Percentiles rank a stretch among this genome's conserved stretches.
phyloP scores from a whole-genome alignment of 2,113 vertebrate species.

The Scomber scombrus region DNA sequence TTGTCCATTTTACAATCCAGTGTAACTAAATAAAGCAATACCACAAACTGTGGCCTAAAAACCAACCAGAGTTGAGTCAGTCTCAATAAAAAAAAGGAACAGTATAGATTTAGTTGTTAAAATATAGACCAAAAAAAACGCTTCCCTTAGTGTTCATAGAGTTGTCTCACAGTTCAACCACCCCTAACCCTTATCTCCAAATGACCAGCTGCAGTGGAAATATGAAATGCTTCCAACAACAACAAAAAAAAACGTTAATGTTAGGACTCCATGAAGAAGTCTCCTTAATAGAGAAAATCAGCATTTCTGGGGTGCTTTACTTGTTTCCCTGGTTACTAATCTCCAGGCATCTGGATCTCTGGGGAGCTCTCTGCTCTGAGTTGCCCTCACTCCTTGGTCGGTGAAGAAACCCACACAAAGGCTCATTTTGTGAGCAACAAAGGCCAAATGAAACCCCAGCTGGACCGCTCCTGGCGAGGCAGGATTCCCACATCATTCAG shows the following conservation, averaged over 20 bases:
- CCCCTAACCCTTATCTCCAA: neutral
- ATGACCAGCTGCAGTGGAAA: slow-evolving; percentile 34
- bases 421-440: slow-evolving; percentile 86
- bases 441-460: slow-evolving; percentile 85
- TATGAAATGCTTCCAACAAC: slow-evolving; percentile 46
- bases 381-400: slow-evolving; percentile 81
- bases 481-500: slow-evolving; percentile 82
- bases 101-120: neutral
- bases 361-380: slow-evolving; percentile 80
- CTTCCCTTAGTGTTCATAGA: neutral
- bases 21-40: too few species aligned
- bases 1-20: neutral
- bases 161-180: neutral
- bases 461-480: slow-evolving; percentile 73
- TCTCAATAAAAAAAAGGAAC: neutral
- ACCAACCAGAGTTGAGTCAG: neutral
- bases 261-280: slow-evolving; percentile 44
- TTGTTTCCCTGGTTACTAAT: slow-evolving; percentile 88
- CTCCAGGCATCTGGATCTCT: slow-evolving; percentile 85
- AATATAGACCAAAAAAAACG: too few species aligned
- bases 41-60: neutral
- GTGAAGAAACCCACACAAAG: slow-evolving; percentile 84
- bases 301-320: slow-evolving; percentile 77
- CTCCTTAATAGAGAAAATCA: slow-evolving; percentile 55
- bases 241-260: slow-evolving; percentile 14